Evolutionary conservation across 2,113 vertebrate genomes (phyloP), one percentile per base, ranked within the genome.

Genomic region (Panthera leo): DNA sequence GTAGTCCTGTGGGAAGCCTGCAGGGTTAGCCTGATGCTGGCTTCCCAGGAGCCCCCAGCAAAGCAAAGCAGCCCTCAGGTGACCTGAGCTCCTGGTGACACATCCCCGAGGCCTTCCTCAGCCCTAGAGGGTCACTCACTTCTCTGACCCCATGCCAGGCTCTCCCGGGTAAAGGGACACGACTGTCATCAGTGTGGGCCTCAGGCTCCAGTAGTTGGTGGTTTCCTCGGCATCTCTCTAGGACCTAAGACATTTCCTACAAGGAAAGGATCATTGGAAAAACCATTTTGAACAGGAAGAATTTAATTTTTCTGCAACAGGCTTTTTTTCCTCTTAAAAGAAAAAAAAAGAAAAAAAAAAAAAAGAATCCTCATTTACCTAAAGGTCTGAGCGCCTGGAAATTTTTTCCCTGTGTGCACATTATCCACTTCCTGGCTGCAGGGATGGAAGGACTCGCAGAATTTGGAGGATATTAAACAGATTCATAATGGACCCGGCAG

Each of bases 381-480:
- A 95, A 90, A 73, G 92, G 80, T 78, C 98, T 14, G 29, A 98
- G 89, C 16, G 89, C 95, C 75, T 98, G 97, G 97, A 98, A 97
- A 96, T 31, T 55, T 97, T 97, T 97, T 92, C 96, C 97, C 94
- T 87, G 5, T 71, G 73, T 63, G 89, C 97, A 89, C 97, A 94
- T 97, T 97, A 96, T 93, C 96, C 73, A 87, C 92, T 98, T 99
- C 98, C 98, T 98, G 98, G 91, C 98, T 96, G 76, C 75, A 61
- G 82, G 89, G 95, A 90, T 97, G 95, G 97, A 94, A 98, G 97
- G 97, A 93, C 91, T 91, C 21, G 0, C 97, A 98, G 98, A 96
- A 88, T 95, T 95, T 4, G 0, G 95, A 97, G 97, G 98, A 98
- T 96, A 97, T 97, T 98, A 98, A 98, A 96, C 98, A 98, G 98